A percentile compares a stretch with the other conserved stretches of the same genome.
Evolutionary conservation across 2,888 invertebrate genomes (phyloP).

Genomic region (Drosophila picticornis): DNA sequence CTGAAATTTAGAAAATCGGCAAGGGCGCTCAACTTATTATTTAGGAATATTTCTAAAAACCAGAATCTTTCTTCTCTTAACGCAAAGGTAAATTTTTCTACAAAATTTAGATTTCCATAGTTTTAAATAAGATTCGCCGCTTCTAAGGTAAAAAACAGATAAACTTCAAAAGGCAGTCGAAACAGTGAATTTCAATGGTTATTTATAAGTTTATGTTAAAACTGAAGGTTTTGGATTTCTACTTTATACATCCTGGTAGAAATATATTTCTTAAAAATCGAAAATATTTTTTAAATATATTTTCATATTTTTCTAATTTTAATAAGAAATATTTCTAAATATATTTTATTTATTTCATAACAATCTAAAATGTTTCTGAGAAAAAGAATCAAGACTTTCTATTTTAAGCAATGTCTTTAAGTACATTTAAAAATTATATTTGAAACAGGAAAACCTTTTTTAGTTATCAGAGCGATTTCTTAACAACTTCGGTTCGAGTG

Average conservation of each 20-base stretch:
- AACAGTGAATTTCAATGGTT: not conserved
- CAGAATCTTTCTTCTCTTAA: not conserved
- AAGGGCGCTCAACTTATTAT: not conserved
- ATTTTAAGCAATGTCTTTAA: not conserved
- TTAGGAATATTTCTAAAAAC: not conserved
- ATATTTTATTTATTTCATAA: not conserved
- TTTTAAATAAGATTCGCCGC: not conserved
- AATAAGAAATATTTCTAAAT: not conserved
- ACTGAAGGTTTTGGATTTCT: not conserved
- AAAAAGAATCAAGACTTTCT: not conserved
- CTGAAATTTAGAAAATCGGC: not conserved
- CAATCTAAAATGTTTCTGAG: not conserved
- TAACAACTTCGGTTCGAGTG: not conserved
- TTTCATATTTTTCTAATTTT: not conserved
- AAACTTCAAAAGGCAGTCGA: not conserved
- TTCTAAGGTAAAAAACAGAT: not conserved
- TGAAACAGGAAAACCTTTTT: not conserved
- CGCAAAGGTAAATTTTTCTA: not conserved
- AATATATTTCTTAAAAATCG: not conserved
- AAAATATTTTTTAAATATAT: not conserved
- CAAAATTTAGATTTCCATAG: not conserved
- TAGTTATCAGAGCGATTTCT: not conserved
- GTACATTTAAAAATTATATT: not conserved
- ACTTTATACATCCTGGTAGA: not conserved
- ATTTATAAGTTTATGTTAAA: not conserved